Evolutionary conservation across 2,888 invertebrate genomes (phyloP), one percentile per base, ranked within the genome.

Genomic region (Petrophora chlorosata): DNA sequence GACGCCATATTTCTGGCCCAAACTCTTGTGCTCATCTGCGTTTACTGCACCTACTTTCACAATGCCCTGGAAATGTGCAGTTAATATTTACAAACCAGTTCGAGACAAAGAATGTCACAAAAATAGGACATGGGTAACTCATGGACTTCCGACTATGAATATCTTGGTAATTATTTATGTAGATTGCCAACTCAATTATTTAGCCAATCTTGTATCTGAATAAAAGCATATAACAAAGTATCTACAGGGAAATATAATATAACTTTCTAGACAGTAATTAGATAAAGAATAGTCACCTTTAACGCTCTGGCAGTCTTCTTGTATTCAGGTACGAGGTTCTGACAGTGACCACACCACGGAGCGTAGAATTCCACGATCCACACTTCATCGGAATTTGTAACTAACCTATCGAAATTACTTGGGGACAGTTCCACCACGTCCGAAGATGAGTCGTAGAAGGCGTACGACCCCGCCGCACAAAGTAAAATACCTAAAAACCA

Each of bases 291-390:
- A 38, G 10, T 50, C 54, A 96, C 96, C 93, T 98, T 98, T 0
- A 99, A 86, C 0, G 98, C 98, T 59, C 92, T 93, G 1, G 99
- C 99, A 38, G 97, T 95, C 89, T 99, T 99, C 54, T 95, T 94
- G 86, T 98, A 99, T 76, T 99, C 99, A 1, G 98, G 96, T 29
- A 95, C 97, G 29, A 99, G 91, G 53, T 92, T 93, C 80, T 98
- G 94, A 83, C 99, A 97, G 74, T 97, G 96, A 7, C 96, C 97
- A 81, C 96, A 99, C 99, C 99, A 99, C 0, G 98, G 98, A 0
- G 99, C 99, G 81, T 92, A 98, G 84, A 98, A 98, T 75, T 99
- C 99, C 0, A 99, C 96, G 47, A 99, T 86, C 99, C 99, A 99
- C 14, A 99, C 89, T 63, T 95, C 93, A 79, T 98, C 95, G 58